Evolutionary conservation across 1,140 invertebrate genomes (phyloP).

Genomic region (Goniozus legneri): DNA sequence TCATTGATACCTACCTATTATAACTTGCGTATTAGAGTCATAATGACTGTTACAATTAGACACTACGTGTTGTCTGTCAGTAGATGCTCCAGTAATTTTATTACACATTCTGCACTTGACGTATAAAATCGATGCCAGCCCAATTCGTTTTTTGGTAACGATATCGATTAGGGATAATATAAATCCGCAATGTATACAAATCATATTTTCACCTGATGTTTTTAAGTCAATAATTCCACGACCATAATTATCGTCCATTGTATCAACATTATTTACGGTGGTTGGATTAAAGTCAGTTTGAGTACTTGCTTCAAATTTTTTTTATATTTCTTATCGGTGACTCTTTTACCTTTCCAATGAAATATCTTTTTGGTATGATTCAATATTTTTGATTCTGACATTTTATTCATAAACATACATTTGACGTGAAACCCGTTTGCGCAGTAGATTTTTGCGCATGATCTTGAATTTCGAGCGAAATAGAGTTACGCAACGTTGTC

Average conservation of each 20-base stretch:
- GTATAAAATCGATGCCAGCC: constrained; percentile 8
- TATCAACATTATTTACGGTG: neutral
- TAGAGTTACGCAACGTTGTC: too few relatives aligned
- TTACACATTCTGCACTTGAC: constrained; percentile 2
- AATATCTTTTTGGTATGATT: too few relatives aligned
- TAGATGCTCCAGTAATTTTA: neutral
- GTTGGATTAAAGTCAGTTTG: neutral
- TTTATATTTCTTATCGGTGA: neutral
- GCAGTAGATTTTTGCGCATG: too few relatives aligned
- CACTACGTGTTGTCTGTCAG: constrained; percentile 7
- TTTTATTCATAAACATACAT: neutral
- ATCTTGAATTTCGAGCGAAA: too few relatives aligned
- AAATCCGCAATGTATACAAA: constrained; percentile 6
- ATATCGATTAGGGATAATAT: constrained; percentile 2
- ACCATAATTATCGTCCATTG: neutral
- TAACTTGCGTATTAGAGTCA: constrained; percentile 6
- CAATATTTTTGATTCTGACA: neutral
- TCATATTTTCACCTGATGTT: constrained; percentile 3
- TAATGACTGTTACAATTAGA: constrained; percentile 7
- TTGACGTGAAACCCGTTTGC: too few relatives aligned
- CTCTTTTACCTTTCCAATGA: neutral
- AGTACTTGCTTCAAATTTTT: neutral
- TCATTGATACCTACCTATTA: constrained; percentile 8
- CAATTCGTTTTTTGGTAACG: constrained; percentile 5
- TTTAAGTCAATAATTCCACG: constrained; percentile 9